A percentile compares a stretch with the other conserved stretches of the same genome.
Evolutionary conservation across 2,888 invertebrate species (phyloP).

Genomic region (Athrips mouffetella): DNA sequence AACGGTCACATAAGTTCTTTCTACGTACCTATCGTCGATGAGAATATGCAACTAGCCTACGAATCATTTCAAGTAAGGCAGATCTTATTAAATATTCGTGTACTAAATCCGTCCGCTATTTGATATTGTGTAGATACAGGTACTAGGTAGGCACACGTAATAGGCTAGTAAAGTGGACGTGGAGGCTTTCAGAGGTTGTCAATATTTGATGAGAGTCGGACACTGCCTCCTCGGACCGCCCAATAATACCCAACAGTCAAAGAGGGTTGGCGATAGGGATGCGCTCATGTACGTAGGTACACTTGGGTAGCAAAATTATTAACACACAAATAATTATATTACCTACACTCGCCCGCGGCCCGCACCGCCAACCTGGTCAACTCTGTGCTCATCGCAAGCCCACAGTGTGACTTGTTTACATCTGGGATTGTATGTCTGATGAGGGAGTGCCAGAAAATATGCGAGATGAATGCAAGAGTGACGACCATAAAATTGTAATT

Average conservation of each 20-base stretch:
- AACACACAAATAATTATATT: too few relatives aligned
- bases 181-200: constrained; percentile 59
- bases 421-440: too few relatives aligned
- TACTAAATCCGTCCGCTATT: constrained; percentile 39
- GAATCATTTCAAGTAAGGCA: constrained; percentile 31
- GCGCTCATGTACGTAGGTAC: too few relatives aligned
- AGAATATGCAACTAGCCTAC: constrained; percentile 24
- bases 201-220: constrained; percentile 73
- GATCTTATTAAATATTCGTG: constrained; percentile 50
- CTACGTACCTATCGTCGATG: constrained; percentile 23
- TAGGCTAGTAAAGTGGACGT: constrained; percentile 26
- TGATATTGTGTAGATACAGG: constrained; percentile 30
- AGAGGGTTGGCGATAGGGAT: too few relatives aligned
- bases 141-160: constrained; percentile 29
- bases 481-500: too few relatives aligned
- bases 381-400: too few relatives aligned
- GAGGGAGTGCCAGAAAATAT: too few relatives aligned
- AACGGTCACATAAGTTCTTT: constrained; percentile 28
- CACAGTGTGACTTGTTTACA: too few relatives aligned
- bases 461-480: too few relatives aligned
- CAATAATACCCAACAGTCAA: constrained; percentile 4
- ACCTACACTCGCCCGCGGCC: too few relatives aligned
- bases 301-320: too few relatives aligned
- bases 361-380: too few relatives aligned
- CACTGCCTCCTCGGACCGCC: constrained; percentile 36